Base-by-base conservation (phyloP, 2,888 invertebrate species). In the Catocala nupta region DNA sequence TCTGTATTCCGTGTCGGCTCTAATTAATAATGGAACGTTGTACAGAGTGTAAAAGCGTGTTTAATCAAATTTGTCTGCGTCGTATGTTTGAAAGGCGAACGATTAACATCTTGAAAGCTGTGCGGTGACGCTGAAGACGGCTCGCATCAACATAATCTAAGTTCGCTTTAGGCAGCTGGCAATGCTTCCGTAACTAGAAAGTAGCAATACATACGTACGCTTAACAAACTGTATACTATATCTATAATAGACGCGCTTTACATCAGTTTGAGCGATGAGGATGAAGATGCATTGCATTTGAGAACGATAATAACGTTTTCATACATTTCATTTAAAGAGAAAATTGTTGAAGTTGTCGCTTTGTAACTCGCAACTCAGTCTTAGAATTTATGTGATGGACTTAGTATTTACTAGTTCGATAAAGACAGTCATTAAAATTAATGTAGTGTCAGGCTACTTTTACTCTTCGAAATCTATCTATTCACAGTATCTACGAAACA, bases 51-150 rank as follows among this genome's bases (percentile, higher is more conserved):
- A 83, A 86, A 87, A 89, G 88, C 89, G 75, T 87, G 84, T 88
- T 89, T 89, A 90, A 90, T 91, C 90, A 88, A 90, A 90, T 91
- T 90, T 87, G 87, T 86, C 85, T 85, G 73, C 86, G 85, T 85
- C 85, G 80, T 82, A 70, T 86, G 83, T 89, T 89, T 88, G 86
- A 90, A 88, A 85, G 86, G 86, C 81, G 75, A 63, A 75, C 87
- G 90, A 91, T 91, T 90, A 90, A 86, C 84, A 84, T 84, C 81
- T 81, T 84, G 83, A 86, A 82, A 89, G 88, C 84, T 71, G 73
- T 84, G 87, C 63, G 87, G 85, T 85, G 75, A 73, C 71, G 65
- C 61, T 63, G 75, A 73, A 76, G 81, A 68, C 39, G 56, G 58
- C 34, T 63, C 57, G 39, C 56, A 64, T 71, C 62, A 65, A 65